Evolutionary conservation across 1,140 invertebrate species (phyloP), one percentile per base, ranked within the genome.

Genomic region (Anastrepha ludens): DNA sequence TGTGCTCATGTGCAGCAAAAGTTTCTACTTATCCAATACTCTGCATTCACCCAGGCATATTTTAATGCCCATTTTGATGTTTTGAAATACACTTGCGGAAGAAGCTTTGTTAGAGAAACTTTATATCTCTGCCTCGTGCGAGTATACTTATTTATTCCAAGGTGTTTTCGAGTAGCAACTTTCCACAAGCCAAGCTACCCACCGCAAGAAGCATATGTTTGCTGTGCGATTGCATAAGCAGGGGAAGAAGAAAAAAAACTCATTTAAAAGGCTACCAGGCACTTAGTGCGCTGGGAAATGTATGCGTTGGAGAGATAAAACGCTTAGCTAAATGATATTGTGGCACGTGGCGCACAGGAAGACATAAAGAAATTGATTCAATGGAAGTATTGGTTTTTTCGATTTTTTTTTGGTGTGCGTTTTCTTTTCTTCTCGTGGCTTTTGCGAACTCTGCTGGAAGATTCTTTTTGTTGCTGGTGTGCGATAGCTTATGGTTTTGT

Each of bases 341-440:
- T 81, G 74, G 74, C 17, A 17, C 8, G 74, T 29, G n/a, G 8
- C n/a, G 74, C 47, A 29, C 47, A 55, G 74, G 8, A 50, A 17
- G 44, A 44, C 13, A 81, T 55, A 39, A 81, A 11, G 74, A 55
- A 81, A 81, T 81, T 81, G 74, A 81, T 20, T 81, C 47, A 74
- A 74, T 81, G 74, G 11, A 20, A 8, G 74, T 9, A 44, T 81
- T 55, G 74, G 47, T n/a, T 81, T 55, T 50, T 8, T 17, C 41
- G 41, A n/a, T 74, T 44, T 70, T 44, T 70, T 7, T 44, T 3
- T 44, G 44, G 3, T 44, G 11, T 70, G 7, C 39, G 15, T 15
- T 55, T 55, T 11, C 11, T 70, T 70, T 70, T 70, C 8, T 3
- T 20, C 62, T 67, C 17, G 29, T 67, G 20, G 17, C 11, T 41